Base-by-base conservation (phyloP, 2,797 vertebrate genomes). In the Knipowitschia caucasica region DNA sequence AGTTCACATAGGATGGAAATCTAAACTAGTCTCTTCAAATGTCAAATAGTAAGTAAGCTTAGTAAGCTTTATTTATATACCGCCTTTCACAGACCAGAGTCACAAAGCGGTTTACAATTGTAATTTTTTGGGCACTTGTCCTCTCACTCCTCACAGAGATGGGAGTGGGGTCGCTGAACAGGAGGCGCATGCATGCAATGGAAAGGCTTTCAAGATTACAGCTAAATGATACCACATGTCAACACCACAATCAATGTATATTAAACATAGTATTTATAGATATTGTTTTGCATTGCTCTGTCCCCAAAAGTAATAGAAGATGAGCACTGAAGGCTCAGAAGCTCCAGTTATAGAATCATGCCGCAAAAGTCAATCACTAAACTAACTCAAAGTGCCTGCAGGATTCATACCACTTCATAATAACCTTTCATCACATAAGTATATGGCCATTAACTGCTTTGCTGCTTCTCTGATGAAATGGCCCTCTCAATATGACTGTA, bases 201-300 rank as follows among this genome's bases (percentile, higher is more conserved):
- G 59, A 50, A 60, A 63, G 57, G 50, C 62, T 72, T 71, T 81
- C 61, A 77, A 76, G 50, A 62, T 63, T 26, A 60, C 25, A n/a
- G 33, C 18, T 50, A 65, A 78, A 78, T 69, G 44, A 9, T 52
- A 40, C 59, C 69, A 59, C 61, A 71, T 86, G 80, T 88, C 85
- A 84, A 44, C 80, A 17, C 57, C 11, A 39, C 66, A 77, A 72
- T 70, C 73, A 56, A 66, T 80, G 69, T 53, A 67, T 69, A 77
- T 59, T 73, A 62, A 75, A 47, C 20, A 39, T 39, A 12, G 83
- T 90, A 88, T 87, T 73, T 86, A 84, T 89, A 86, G 85, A 73
- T 42, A 64, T 59, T 69, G 77, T 72, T 74, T 49, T 73, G 69
- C 64, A 71, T 73, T 66, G 45, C 45, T 33, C 34, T 73, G 64